These are phyloP conservation scores for Synodontis membranacea DNA, from an alignment of 2,113 vertebrate genomes.

Conservation along the genomic window DNA sequence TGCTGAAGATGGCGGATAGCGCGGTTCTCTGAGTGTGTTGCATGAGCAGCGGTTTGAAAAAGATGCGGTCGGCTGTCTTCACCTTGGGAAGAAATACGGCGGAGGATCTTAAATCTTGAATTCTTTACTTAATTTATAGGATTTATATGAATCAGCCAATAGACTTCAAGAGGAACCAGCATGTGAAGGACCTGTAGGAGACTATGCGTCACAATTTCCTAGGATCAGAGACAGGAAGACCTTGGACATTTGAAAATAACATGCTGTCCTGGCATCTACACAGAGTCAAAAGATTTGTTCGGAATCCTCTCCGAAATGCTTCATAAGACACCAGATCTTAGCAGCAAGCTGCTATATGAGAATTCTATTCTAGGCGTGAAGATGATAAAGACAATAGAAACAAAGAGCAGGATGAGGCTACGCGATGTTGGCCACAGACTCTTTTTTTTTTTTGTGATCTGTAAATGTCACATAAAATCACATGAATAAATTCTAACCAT, in stretches of 20 bases:
- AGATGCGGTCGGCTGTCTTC: not conserved
- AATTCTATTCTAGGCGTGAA: not conserved
- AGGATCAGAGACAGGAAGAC: not conserved
- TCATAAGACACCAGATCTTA: not conserved
- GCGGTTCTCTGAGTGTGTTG: not conserved
- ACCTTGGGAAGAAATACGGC: not conserved
- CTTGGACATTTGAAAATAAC: not conserved
- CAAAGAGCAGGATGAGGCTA: not conserved
- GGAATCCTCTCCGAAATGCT: not conserved
- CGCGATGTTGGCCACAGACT: not conserved
- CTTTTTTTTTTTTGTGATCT: not conserved
- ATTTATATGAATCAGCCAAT: not conserved
- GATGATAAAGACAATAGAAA: not conserved
- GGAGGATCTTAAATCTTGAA: no score
- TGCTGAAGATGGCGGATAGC: not conserved
- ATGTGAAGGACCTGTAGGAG: not conserved
- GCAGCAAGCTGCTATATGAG: not conserved
- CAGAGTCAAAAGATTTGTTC: not conserved
- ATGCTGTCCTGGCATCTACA: not conserved
- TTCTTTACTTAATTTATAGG: no score
- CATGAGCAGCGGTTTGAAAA: not conserved
- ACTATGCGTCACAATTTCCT: not conserved
- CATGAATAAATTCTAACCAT: conserved; percentile 1
- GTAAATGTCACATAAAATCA: not conserved
- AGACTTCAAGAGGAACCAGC: not conserved